phyloP scores from a whole-genome alignment of 2,888 invertebrate species.

The Volucella zonaria region DNA sequence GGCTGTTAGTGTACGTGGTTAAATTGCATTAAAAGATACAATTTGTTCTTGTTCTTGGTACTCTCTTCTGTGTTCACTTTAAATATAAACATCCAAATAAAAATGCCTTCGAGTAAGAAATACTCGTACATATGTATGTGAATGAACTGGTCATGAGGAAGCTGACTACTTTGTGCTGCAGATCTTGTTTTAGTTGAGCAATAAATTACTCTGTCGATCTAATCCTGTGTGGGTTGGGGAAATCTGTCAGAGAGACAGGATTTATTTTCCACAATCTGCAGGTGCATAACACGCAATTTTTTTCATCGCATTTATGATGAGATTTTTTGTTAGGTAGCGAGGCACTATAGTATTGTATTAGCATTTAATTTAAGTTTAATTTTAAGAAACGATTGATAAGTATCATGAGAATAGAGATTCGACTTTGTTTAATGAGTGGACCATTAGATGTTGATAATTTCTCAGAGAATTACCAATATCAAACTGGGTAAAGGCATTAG shows the following conservation, averaged over 20 bases:
- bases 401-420: no score
- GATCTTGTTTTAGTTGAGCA: slow-evolving; percentile 29
- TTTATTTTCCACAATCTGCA: slow-evolving; percentile 31
- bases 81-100: slow-evolving; percentile 21
- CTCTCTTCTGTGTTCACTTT: background rate
- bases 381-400: no score
- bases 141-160: slow-evolving; percentile 40
- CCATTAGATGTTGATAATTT: no score
- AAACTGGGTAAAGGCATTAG: no score
- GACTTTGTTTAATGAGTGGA: no score
- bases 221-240: slow-evolving; percentile 41
- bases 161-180: slow-evolving; percentile 23
- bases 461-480: no score
- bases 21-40: slow-evolving; percentile 53
- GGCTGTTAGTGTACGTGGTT: slow-evolving; percentile 46
- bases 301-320: no score
- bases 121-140: slow-evolving; percentile 1
- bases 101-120: slow-evolving; percentile 31
- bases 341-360: no score
- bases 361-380: no score
- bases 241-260: slow-evolving; percentile 16
- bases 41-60: background rate
- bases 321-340: no score
- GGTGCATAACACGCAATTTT: background rate
- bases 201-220: slow-evolving; percentile 45